A percentile compares a stretch with the other conserved stretches of the same genome.
Evolutionary conservation across 2,888 invertebrate genomes (phyloP).

Genomic region (Philereme vetulata): DNA sequence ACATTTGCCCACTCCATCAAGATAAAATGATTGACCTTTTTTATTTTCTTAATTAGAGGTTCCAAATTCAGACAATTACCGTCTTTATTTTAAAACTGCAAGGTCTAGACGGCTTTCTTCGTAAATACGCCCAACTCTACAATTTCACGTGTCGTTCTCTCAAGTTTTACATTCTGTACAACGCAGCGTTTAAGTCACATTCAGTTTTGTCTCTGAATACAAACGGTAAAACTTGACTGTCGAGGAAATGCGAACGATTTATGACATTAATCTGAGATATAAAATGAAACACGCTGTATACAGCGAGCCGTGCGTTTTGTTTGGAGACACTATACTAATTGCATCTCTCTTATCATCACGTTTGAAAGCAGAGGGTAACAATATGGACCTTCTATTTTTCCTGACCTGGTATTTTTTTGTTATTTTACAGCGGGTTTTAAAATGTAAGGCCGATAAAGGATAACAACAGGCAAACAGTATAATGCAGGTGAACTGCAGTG

Average conservation of each 20-base stretch:
- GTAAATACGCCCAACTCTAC: constrained; percentile 48
- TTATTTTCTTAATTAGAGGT: too few relatives aligned
- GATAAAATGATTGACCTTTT: too few relatives aligned
- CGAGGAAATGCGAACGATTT: constrained; percentile 65
- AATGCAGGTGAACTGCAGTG: too few relatives aligned
- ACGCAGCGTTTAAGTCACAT: constrained; percentile 72
- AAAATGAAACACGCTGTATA: constrained; percentile 66
- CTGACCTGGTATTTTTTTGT: too few relatives aligned
- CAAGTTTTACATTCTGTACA: constrained; percentile 68
- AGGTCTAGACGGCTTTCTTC: background rate
- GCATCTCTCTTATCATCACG: background rate
- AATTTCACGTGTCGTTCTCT: constrained; percentile 67
- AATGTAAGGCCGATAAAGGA: too few relatives aligned
- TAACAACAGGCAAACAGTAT: too few relatives aligned
- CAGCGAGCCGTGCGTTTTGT: constrained; percentile 28
- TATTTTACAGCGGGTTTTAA: too few relatives aligned
- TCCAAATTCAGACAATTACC: too few relatives aligned
- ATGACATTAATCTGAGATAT: constrained; percentile 71
- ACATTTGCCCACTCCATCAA: too few relatives aligned
- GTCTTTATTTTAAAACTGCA: too few relatives aligned
- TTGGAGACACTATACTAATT: constrained; percentile 3
- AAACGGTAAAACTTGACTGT: constrained; percentile 66
- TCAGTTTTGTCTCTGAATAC: constrained; percentile 71
- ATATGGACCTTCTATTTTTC: too few relatives aligned
- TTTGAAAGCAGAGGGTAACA: too few relatives aligned